phyloP scores from a whole-genome alignment of 2,797 vertebrate species.

The Sphaeramia orbicularis region DNA sequence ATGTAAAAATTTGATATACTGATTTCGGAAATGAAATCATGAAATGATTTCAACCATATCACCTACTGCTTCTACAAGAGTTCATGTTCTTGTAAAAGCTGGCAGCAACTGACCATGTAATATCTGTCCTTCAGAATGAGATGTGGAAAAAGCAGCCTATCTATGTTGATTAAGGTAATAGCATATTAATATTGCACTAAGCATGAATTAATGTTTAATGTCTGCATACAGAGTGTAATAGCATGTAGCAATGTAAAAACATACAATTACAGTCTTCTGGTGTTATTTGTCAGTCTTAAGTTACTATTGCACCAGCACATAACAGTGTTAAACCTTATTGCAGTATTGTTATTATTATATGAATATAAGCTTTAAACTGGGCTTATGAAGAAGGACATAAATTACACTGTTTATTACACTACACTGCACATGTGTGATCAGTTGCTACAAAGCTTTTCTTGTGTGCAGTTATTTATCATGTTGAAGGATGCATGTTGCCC shows the following conservation, averaged over 20 bases:
- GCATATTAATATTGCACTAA: conserved; percentile 11
- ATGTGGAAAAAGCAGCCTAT: not conserved
- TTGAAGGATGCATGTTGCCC: conserved; percentile 23
- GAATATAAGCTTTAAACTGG: conserved; percentile 12
- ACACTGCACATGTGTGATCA: conserved; percentile 14
- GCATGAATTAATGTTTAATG: conserved; percentile 14
- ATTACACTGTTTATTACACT: conserved; percentile 24
- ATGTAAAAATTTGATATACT: not conserved
- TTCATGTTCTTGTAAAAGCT: conserved; percentile 2
- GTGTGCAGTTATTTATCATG: conserved; percentile 10
- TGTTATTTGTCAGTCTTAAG: not conserved
- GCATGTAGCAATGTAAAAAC: conserved; percentile 20
- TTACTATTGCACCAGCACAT: conserved; percentile 20
- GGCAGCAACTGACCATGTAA: conserved; percentile 5
- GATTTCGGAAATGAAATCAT: conserved; percentile 7
- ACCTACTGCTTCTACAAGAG: not conserved
- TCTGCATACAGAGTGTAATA: not conserved
- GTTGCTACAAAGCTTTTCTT: conserved; percentile 30
- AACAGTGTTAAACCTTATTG: conserved; percentile 20
- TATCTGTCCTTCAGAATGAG: conserved; percentile 6
- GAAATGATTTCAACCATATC: not conserved
- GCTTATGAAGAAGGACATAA: conserved; percentile 33
- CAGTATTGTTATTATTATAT: conserved; percentile 8
- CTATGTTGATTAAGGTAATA: not conserved
- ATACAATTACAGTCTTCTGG: conserved; percentile 17